phyloP scores from a whole-genome alignment of 2,113 vertebrate genomes.

The Pavo muticus region DNA sequence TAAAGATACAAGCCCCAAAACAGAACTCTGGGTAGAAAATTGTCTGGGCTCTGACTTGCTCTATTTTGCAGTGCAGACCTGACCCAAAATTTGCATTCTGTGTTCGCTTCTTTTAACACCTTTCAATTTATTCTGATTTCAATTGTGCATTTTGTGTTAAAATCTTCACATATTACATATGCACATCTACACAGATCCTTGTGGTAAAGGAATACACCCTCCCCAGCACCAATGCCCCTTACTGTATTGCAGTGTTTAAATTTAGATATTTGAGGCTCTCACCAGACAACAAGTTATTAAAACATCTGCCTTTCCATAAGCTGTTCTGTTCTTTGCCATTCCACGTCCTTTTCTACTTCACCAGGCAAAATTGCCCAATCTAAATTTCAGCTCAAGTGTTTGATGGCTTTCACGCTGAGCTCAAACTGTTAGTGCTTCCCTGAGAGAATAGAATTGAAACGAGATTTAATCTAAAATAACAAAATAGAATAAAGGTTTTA shows the following conservation, averaged over 20 bases:
- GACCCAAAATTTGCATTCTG: background rate
- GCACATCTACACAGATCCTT: background rate
- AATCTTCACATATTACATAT: background rate
- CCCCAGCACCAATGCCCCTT: conserved; percentile 9
- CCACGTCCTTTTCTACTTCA: conserved; percentile 86
- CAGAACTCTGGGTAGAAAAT: background rate
- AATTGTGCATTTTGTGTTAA: background rate
- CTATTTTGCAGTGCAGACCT: background rate
- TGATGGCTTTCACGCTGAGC: conserved; percentile 88
- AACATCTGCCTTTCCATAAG: conserved; percentile 85
- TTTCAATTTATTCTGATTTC: conserved; percentile 25
- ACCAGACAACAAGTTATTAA: conserved; percentile 81
- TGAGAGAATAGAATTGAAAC: conserved; percentile 87
- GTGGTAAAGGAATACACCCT: background rate
- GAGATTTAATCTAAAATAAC: conserved; percentile 86
- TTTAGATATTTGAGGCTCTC: conserved; percentile 75
- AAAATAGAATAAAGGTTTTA: conserved; percentile 85
- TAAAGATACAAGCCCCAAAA: background rate
- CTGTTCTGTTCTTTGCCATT: conserved; percentile 79
- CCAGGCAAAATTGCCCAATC: conserved; percentile 87
- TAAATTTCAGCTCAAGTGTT: conserved; percentile 90
- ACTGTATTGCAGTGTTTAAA: conserved; percentile 73
- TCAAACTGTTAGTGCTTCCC: conserved; percentile 86
- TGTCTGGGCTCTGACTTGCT: background rate
- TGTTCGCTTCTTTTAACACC: background rate